phyloP scores from a whole-genome alignment of 2,113 vertebrate genomes.

The Gopherus evgoodei region DNA sequence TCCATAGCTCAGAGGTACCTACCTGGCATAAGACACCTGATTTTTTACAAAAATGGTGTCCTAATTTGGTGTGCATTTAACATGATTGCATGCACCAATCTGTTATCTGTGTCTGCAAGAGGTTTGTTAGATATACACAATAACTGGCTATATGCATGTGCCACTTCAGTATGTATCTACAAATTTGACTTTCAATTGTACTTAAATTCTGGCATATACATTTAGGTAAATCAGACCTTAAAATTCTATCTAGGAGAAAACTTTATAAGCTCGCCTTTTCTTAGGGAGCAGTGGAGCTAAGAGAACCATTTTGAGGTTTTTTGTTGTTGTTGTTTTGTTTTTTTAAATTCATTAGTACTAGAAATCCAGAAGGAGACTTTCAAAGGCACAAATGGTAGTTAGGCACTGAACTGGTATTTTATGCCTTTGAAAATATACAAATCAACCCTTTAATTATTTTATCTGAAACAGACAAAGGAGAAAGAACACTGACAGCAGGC shows the following conservation, averaged over 20 bases:
- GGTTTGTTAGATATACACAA: neutral
- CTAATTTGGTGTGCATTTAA: neutral
- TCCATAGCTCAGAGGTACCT: neutral
- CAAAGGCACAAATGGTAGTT: neutral
- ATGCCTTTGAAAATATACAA: neutral
- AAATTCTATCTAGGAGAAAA: neutral
- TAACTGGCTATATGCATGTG: neutral
- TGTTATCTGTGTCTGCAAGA: neutral
- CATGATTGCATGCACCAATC: fast-evolving
- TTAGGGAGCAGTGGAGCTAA: neutral
- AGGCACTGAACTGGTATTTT: neutral
- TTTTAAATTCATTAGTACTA: neutral
- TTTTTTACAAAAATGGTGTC: neutral
- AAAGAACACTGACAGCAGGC: neutral
- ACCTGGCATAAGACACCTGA: neutral
- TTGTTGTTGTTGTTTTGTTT: neutral
- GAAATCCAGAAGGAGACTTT: neutral
- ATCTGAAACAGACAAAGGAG: conserved; percentile 11
- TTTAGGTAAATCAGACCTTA: neutral
- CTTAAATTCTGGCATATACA: neutral
- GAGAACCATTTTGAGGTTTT: neutral
- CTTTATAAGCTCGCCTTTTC: neutral
- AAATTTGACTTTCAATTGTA: neutral
- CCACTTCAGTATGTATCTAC: neutral
- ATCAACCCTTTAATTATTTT: neutral